These are phyloP conservation scores for Sarcophilus harrisii DNA, from an alignment of 2,797 vertebrate genomes.

Conservation along the genomic window DNA sequence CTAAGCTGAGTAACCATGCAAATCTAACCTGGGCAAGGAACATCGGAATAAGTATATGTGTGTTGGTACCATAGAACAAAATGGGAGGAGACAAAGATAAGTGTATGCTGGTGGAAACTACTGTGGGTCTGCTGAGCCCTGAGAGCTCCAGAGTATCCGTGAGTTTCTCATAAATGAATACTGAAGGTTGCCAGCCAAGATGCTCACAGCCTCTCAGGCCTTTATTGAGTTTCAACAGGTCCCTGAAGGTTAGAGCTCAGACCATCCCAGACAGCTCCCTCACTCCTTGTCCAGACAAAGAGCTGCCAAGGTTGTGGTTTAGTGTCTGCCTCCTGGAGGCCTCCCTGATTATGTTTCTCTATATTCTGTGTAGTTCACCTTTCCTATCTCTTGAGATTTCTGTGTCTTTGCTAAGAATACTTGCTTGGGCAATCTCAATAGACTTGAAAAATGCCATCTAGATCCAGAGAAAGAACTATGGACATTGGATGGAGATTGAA, in stretches of 20 bases:
- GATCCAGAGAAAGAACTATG: too few species aligned
- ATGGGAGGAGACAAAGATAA: neutral
- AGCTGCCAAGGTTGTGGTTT: too few species aligned
- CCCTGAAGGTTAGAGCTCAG: neutral
- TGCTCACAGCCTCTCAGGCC: neutral
- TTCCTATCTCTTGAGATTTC: neutral
- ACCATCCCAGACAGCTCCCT: neutral
- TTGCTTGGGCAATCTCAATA: neutral
- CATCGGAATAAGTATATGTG: neutral
- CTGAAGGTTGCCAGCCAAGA: neutral
- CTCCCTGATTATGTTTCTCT: fast-evolving
- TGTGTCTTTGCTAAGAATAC: neutral
- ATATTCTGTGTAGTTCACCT: neutral
- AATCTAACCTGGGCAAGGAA: neutral
- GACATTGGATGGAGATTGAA: too few species aligned
- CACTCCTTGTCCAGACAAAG: neutral
- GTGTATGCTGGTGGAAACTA: neutral
- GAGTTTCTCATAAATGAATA: neutral
- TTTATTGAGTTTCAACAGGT: neutral
- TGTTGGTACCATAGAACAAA: neutral
- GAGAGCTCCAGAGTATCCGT: neutral
- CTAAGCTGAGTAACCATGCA: neutral
- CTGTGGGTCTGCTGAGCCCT: neutral
- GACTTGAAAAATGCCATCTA: too few species aligned
- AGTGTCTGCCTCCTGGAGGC: neutral